Percentiles rank a stretch among this genome's conserved stretches.
These are phyloP conservation scores for Candidula unifasciata DNA, from an alignment of 2,888 invertebrate genomes.

Conservation along the genomic window DNA sequence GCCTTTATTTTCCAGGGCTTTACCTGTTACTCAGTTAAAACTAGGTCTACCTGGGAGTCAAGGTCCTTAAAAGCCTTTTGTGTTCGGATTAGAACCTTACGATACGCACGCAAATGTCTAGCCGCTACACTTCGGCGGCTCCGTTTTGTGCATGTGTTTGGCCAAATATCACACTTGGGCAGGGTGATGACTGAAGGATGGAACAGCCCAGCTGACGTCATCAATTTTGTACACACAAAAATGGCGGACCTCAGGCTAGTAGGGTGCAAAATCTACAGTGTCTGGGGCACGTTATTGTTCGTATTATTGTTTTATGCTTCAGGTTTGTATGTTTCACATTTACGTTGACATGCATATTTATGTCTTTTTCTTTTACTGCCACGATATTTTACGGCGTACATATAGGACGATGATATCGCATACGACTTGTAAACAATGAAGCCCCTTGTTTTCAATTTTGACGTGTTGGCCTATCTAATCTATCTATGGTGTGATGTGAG, in stretches of 20 bases:
- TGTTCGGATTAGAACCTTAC: too few species aligned
- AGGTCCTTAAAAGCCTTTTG: too few species aligned
- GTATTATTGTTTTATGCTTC: slow-evolving; percentile 22
- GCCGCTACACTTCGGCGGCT: too few species aligned
- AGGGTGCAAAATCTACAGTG: slow-evolving; percentile 45
- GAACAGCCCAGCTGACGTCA: slow-evolving; percentile 39
- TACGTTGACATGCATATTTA: background rate
- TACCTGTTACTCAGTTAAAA: too few species aligned
- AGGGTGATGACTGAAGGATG: background rate
- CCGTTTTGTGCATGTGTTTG: too few species aligned
- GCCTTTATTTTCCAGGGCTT: too few species aligned
- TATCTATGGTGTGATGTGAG: background rate
- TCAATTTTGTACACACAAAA: slow-evolving; percentile 35
- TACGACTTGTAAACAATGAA: slow-evolving; percentile 23
- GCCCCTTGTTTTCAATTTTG: background rate
- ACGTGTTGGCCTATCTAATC: background rate
- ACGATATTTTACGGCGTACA: background rate
- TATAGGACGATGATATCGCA: background rate
- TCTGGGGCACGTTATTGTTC: slow-evolving; percentile 46
- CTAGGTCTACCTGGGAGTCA: too few species aligned
- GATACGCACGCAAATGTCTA: too few species aligned
- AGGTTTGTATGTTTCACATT: slow-evolving; percentile 39
- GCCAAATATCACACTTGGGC: background rate
- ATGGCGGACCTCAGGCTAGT: slow-evolving; percentile 43
- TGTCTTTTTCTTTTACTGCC: background rate